Evolutionary conservation across 2,888 invertebrate species (phyloP).

Genomic region (Cactoblastis cactorum): DNA sequence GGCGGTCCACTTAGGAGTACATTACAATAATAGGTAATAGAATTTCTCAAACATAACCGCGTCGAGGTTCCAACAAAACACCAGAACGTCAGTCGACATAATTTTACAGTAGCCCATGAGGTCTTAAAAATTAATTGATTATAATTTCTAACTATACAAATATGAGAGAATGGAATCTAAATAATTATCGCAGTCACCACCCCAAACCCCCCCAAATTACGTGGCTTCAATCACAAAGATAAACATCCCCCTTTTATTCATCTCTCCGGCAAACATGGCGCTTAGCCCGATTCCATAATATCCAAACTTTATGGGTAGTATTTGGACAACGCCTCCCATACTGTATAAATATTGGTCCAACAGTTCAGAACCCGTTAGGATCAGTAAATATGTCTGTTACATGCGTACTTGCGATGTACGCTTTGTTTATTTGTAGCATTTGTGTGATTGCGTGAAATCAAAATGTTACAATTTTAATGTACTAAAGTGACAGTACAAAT

Average conservation of each 20-base stretch:
- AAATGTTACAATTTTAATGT: too few species aligned
- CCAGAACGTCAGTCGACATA: too few species aligned
- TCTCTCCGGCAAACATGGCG: slow-evolving; percentile 2
- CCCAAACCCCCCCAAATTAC: neutral
- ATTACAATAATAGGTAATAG: too few species aligned
- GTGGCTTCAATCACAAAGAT: slow-evolving; percentile 1
- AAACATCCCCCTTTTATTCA: neutral
- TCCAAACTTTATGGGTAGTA: slow-evolving; percentile 9
- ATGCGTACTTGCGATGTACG: neutral
- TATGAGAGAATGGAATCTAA: too few species aligned
- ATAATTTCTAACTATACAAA: too few species aligned
- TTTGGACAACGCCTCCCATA: neutral
- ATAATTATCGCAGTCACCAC: neutral
- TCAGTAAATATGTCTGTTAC: slow-evolving; percentile 7
- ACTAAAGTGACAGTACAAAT: too few species aligned
- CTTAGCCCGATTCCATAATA: neutral
- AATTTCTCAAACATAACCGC: too few species aligned
- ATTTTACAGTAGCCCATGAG: too few species aligned
- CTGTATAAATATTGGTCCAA: slow-evolving; percentile 6
- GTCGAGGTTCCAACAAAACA: too few species aligned
- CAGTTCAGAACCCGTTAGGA: neutral
- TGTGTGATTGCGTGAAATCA: neutral
- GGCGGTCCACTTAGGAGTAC: too few species aligned
- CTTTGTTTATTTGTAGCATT: neutral
- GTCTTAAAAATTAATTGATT: too few species aligned